Base-by-base conservation (phyloP, 2,797 vertebrate genomes). In the Poeciliopsis presidionis region DNA sequence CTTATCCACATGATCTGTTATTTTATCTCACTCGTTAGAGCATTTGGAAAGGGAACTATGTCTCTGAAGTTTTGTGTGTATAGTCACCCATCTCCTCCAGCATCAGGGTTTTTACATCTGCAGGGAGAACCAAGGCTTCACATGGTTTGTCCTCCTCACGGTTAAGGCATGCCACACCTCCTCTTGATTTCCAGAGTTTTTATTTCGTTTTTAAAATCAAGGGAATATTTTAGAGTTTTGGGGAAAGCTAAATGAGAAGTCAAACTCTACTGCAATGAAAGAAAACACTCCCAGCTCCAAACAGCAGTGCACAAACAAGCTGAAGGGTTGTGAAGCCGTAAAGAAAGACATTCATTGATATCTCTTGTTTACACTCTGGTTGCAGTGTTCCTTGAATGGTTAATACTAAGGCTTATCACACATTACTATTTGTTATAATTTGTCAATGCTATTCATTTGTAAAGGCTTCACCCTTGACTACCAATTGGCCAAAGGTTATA, bases 401-500 rank as follows among this genome's bases (percentile, higher is more conserved):
- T 28, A 76, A 79, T 75, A 71, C 57, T 67, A 18, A 13, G 79
- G 78, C 85, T 91, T 89, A 88, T 86, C 85, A 65, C 46, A 76
- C 18, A 39, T 74, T 59, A 30, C 53, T 41, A 71, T 51, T 78
- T 25, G 11, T 77, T 88, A 51, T 7, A 70, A 14, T 75, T 72
- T 39, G 75, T 81, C 79, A 80, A 73, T 83, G 84, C 59, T n/a
- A 74, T 78, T 74, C 81, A 83, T 86, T 90, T 88, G 85, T 63
- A 25, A 78, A 49, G 39, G 22, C 46, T 81, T 73, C 84, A 81
- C 79, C 75, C 74, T 59, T 76, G 77, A 88, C 74, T 82, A 25
- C 41, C 6, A 53, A 72, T 46, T 74, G 86, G 76, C 79, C 84
- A 75, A 90, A 90, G 88, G 90, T 95, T 89, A 94, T 78, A 89